Base-by-base conservation (phyloP, 2,888 invertebrate genomes). In the Dryocosmus kuriphilus region DNA sequence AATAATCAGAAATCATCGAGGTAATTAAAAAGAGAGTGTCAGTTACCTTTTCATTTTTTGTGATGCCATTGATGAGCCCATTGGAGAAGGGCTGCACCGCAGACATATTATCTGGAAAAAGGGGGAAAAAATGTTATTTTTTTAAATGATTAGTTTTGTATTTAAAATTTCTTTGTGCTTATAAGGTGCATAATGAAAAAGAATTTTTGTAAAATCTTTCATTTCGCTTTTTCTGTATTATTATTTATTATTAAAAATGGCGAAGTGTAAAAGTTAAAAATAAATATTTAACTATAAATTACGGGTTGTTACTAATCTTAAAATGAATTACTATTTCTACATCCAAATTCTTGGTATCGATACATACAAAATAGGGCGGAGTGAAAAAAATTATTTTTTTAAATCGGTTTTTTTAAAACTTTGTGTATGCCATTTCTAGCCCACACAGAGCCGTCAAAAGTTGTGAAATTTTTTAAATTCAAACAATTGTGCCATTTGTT, bases 81-180 rank as follows among this genome's bases (percentile, higher is more conserved):
- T 90, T 89, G 16, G 86, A 32, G 46, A 88, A 77, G 35, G 87
- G 84, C 79, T 89, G 87, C 79, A 87, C 85, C 46, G 85, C 83
- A 76, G 87, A 85, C 90, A 89, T 89, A 77, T 87, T 89, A 81
- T 90, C 89, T 89, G 81, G 11, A 87, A 88, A 38, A 78, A 75
- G 57, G 61, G 74, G 55, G 46, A 60, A 38, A 63, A n/a, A 76
- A 41, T 5, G 41, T 41, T 41, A 74, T 73, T 55, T 55, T 67
- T 62, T 46, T 27, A 46, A 35, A 62, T 24, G 14, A 74, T 35
- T 32, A 55, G 74, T 62, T 19, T 76, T 38, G 60, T 22, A 22
- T 9, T 22, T 3, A 55, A n/a, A 22, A 55, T 2, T 55, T 55
- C 0, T 55, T 9, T n/a, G n/a, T 55, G 51, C 51, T 22, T 11